These are phyloP conservation scores for Mystacides longicornis DNA, from an alignment of 2,888 invertebrate species.

Conservation along the genomic window DNA sequence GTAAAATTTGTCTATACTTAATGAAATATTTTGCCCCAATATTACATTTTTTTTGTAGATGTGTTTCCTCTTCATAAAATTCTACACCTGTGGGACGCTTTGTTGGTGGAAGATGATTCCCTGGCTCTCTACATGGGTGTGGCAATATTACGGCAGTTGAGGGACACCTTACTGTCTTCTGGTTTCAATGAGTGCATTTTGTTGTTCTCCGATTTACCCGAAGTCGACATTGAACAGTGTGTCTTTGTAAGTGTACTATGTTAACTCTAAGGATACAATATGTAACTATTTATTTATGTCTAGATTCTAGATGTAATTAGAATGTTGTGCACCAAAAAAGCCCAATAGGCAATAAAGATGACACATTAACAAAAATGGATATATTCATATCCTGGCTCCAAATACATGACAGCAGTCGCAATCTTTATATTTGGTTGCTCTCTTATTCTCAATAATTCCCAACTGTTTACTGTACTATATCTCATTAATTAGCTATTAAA, in stretches of 20 bases:
- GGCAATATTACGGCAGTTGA: slow-evolving; percentile 81
- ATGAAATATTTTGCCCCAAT: no score
- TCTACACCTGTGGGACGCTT: slow-evolving; percentile 94
- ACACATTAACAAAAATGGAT: no score
- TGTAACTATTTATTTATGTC: neutral
- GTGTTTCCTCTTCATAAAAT: slow-evolving; percentile 98
- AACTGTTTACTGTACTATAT: no score
- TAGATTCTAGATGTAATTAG: neutral
- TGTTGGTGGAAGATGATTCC: slow-evolving; percentile 86
- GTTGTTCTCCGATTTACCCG: slow-evolving; percentile 96
- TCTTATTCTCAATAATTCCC: no score
- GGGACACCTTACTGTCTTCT: slow-evolving; percentile 74
- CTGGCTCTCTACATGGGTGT: slow-evolving; percentile 93
- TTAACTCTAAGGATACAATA: neutral
- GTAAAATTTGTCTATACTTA: no score
- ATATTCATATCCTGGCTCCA: no score
- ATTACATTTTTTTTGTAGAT: slow-evolving; percentile 50
- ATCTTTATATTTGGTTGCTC: no score
- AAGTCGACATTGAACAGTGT: slow-evolving; percentile 91
- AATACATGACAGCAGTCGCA: no score
- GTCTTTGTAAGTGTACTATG: slow-evolving; percentile 48
- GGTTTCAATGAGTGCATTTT: slow-evolving; percentile 98
- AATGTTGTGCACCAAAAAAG: neutral
- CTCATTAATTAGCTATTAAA: no score
- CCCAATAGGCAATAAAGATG: no score